Evolutionary conservation across 2,797 vertebrate genomes (phyloP), one percentile per base, ranked within the genome.

Genomic region (Sebastes taczanowskii): DNA sequence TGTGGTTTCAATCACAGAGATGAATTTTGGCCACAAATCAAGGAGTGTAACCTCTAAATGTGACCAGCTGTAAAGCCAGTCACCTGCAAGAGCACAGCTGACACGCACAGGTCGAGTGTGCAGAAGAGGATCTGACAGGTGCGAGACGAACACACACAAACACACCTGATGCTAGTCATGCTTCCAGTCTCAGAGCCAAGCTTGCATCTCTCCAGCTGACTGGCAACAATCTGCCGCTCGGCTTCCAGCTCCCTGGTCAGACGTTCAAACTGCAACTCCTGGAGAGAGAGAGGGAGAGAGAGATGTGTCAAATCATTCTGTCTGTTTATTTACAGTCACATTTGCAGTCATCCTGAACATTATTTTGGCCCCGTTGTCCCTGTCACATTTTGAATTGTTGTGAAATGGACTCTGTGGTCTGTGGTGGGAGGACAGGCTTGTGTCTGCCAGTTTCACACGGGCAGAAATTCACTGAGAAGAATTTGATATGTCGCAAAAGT

Each of bases 151-250:
- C 82, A 72, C 82, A 72, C 71, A 65, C 74, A 72, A 68, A 95
- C 25, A 27, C 90, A 99, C 98, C 98, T 99, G 95, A 99, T 97
- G 95, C 98, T 99, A 94, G 97, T 99, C 97, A 99, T 97, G 95
- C 98, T 99, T 95, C 98, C 98, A 0, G 98, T 98, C 92, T 99
- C 98, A 82, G 98, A 99, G 93, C 98, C 98, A 84, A 99, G 97
- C 91, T 99, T 99, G 97, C 98, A 99, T 98, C 98, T 96, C 96
- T 99, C 98, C 95, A 99, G 96, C 84, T 99, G 98, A 96, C 97
- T 99, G 69, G 98, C 98, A 42, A 99, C 98, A 83, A 99, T 99
- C 91, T 99, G 98, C 87, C 98, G 97, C 89, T 99, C 98, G 20
- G 98, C 98, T 95, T 99, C 98, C 94, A 99, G 96, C 94, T 99